Evolutionary conservation across 1,140 invertebrate genomes (phyloP), one percentile per base, ranked within the genome.

Genomic region (Drosophila orosa): DNA sequence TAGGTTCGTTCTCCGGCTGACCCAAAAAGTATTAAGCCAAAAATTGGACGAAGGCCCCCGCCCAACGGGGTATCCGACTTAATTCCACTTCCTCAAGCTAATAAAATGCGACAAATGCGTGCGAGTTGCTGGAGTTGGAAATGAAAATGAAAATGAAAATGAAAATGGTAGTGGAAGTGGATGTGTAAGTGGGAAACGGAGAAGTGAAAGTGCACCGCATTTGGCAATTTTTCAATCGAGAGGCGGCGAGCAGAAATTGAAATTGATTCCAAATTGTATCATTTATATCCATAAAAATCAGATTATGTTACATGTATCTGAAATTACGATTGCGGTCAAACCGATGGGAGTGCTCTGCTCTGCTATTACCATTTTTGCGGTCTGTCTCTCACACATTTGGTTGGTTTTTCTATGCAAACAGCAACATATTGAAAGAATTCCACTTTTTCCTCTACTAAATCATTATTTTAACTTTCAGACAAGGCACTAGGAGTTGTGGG

Each of bases 121-220:
- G 84, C 61, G 45, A 66, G 61, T 15, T 78, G 65, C 15, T 78
- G 65, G 66, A 80, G 71, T 60, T 77, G 15, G 37, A 74, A 50
- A 45, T 67, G 65, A 54, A 76, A 78, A 72, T 79, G 15, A 40
- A 74, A 50, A 45, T 67, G 65, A 54, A 76, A 78, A 72, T 79
- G 56, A 44, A 45, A 79, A 52, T 76, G 13, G 47, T 57, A 52
- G 42, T 65, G 62, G 50, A 66, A 78, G 71, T 76, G n/a, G 47
- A 73, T 48, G 52, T 66, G 59, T 57, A 66, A 80, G 65, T 69
- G 65, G 77, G 52, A 74, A 80, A 74, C 58, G 80, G 76, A 80
- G 77, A 74, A 89, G 84, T 72, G 80, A 89, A 80, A 89, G 80
- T 80, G 67, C 72, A 66, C 57, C 60, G 57, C 71, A 65, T 72